Evolutionary conservation across 2,797 vertebrate species (phyloP).

Genomic region (Hephaestus fuliginosus): DNA sequence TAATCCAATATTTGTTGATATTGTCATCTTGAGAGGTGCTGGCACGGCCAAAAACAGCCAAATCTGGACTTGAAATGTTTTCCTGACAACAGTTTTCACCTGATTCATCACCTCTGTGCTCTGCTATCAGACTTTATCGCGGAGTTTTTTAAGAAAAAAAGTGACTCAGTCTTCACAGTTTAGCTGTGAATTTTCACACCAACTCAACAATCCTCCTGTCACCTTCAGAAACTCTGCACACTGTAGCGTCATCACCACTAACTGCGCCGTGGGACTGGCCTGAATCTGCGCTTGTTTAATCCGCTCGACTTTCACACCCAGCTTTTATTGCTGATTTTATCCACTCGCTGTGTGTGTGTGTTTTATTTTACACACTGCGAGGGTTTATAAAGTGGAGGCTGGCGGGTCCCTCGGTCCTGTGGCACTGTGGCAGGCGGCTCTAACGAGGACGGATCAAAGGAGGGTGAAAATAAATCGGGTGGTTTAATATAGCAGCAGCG

Average conservation of each 20-base stretch:
- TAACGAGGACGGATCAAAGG: conserved; percentile 75
- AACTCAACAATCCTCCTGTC: conserved; percentile 39
- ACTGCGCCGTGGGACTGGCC: conserved; percentile 39
- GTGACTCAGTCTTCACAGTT: conserved; percentile 46
- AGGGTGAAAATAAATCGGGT: conserved; percentile 71
- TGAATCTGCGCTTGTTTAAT: conserved; percentile 46
- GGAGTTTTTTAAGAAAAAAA: conserved; percentile 3
- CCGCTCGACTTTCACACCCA: conserved; percentile 70
- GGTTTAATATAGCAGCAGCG: conserved; percentile 78
- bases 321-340: conserved; percentile 69
- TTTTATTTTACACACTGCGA: conserved; percentile 74
- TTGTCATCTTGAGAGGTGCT: not conserved
- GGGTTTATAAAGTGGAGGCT: conserved; percentile 72
- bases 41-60: not conserved
- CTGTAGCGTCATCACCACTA: conserved; percentile 35
- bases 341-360: conserved; percentile 54
- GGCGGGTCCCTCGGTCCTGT: conserved; percentile 54
- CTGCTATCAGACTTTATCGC: not conserved
- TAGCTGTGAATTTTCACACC: conserved; percentile 75
- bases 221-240: conserved; percentile 27
- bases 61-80: not conserved
- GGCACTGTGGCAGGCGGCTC: conserved; percentile 60
- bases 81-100: not conserved
- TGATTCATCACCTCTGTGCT: not conserved
- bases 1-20: not conserved